Conservation (phyloP, 2,888 invertebrate species). For the Tenthredo mesomela region DNA sequence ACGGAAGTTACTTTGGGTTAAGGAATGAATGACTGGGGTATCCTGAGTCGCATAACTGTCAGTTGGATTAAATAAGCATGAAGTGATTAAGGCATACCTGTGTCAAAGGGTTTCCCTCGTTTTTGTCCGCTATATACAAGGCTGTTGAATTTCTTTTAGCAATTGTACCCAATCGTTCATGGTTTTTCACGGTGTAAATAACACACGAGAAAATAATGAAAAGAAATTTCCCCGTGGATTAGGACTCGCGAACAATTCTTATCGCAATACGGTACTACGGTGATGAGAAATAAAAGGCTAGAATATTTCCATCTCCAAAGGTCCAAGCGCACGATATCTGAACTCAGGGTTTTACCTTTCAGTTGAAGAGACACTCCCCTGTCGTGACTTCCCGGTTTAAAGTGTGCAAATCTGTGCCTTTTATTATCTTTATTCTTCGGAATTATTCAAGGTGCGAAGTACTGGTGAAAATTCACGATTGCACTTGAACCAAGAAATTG, state of each 20-base stretch:
- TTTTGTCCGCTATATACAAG: neutral
- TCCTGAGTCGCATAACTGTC: neutral
- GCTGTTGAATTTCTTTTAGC: neutral
- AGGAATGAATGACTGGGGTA: neutral
- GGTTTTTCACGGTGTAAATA: slow-evolving; percentile 14
- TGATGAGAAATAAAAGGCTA: slow-evolving; percentile 15
- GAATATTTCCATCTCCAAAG: slow-evolving; percentile 3
- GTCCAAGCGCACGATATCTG: neutral
- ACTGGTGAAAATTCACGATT: neutral
- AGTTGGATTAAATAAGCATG: neutral
- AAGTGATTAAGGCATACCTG: neutral
- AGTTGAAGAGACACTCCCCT: neutral
- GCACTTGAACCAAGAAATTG: neutral
- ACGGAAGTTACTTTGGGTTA: neutral
- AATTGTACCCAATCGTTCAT: neutral
- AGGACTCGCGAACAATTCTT: slow-evolving; percentile 5
- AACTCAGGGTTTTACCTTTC: neutral
- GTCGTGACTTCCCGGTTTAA: neutral
- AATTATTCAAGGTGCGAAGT: neutral
- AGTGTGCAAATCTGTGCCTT: neutral
- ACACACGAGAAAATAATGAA: slow-evolving; percentile 13
- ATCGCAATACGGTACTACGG: slow-evolving; percentile 2
- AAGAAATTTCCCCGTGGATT: neutral
- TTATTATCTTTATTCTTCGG: neutral
- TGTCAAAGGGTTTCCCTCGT: neutral